Evolutionary conservation across 2,888 invertebrate species (phyloP), one percentile per base, ranked within the genome.

Genomic region (Ophion ventricosus): DNA sequence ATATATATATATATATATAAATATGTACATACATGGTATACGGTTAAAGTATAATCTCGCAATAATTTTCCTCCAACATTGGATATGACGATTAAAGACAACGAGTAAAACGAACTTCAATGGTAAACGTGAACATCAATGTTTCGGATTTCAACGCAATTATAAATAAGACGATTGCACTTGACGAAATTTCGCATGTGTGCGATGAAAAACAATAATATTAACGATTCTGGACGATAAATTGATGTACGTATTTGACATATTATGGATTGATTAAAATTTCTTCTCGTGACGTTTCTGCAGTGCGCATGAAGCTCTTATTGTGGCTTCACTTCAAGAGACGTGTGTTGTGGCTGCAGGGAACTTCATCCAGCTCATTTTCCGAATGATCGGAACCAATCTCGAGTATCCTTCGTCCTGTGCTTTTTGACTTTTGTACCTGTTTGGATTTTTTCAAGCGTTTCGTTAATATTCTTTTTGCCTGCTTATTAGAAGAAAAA

Each of bases 321-420:
- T 23, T 40, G 17, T 64, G 14, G 8, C 20, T 20, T 49, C 25
- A 69, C 2, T 23, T 64, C 17, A 79, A 61, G 11, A 72, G 56
- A 61, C 49, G 75, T 23, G 49, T 49, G 23, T 75, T 40, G 57
- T 75, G 64, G 56, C 49, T 61, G 26, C 26, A 49, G 5, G 79
- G 17, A n/a, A 35, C 25, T 43, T 83, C 72, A 11, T 80, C 72
- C 1, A 54, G 17, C 61, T 80, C 80, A 35, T 67, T 66, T 23
- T 76, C 56, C 66, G 25, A 57, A 29, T 49, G 17, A 40, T 76
- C 66, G 56, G 66, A 29, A 5, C 26, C 26, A 4, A 74, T 17
- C 4, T 54, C 63, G 26, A 63, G 26, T n/a, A 63, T 20, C 25
- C 20, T 74, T 54, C 29, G 43, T 49, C 20, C 61, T 63, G 63